phyloP scores from a whole-genome alignment of 2,797 vertebrate genomes.

The Chelonia mydas region DNA sequence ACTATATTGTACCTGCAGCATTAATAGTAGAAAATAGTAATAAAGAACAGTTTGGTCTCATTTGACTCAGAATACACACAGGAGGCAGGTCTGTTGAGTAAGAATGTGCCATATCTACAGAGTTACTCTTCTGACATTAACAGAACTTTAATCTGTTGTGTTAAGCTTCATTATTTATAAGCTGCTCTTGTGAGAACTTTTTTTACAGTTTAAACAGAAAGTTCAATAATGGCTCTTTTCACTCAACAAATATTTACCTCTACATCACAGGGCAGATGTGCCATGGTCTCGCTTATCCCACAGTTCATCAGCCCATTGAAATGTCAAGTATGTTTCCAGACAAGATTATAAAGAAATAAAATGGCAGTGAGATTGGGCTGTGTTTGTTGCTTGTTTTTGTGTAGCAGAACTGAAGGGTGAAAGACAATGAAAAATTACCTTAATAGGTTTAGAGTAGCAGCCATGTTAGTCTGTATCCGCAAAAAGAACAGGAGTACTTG shows the following conservation, averaged over 20 bases:
- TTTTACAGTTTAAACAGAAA: not conserved
- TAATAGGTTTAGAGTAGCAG: too few species aligned
- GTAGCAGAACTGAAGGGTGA: not conserved
- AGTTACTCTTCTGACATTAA: not conserved
- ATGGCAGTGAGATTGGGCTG: fast-evolving
- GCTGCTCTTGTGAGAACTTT: not conserved
- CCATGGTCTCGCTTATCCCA: not conserved
- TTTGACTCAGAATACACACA: not conserved
- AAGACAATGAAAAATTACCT: not conserved
- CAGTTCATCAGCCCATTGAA: not conserved
- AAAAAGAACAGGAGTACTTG: too few species aligned
- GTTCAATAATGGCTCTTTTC: not conserved
- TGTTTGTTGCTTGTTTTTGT: not conserved
- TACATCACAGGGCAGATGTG: not conserved
- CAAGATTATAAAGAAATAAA: fast-evolving
- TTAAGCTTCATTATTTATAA: not conserved
- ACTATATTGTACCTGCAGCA: not conserved
- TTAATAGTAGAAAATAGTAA: not conserved
- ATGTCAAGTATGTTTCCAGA: not conserved
- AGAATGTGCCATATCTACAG: not conserved
- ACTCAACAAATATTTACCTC: not conserved
- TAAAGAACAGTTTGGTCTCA: not conserved
- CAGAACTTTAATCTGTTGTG: not conserved
- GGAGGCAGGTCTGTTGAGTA: not conserved
- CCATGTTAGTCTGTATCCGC: too few species aligned